Base-by-base conservation (phyloP, 30 jellyfish, hydroid and myxozoan species). In the Pelagia noctiluca region DNA sequence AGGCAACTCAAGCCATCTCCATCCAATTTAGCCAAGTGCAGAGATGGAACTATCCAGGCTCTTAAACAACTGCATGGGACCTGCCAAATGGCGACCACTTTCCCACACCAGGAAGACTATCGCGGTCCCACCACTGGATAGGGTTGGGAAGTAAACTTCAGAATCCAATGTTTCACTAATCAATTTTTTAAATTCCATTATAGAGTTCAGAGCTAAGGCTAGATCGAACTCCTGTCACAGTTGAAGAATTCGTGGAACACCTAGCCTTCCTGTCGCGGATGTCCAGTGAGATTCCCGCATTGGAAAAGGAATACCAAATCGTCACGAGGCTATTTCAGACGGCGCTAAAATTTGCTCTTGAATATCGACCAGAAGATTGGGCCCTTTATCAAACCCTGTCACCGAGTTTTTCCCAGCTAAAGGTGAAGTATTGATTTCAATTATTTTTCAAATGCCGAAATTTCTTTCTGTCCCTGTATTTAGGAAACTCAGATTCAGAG, bases 191-290 rank as follows among this genome's bases (percentile, higher is more conserved):
- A 3, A 13, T 28, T 13, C 63, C 23, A n/a, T 7, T 33, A 1
- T 50, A 90, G 97, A 81, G 69, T 29, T 65, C 95, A 13, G 93
- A 76, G 63, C 69, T 67, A 49, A 90, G 86, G 32, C 85, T 90
- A 16, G 86, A 68, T 12, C 49, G 92, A 48, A 57, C 50, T 18
- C 92, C 89, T 18, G 67, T 54, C 13, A 78, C 78, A 19, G 95
- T 90, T 21, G 97, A 83, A 53, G 97, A 90, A 28, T 82, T 82
- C 54, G 97, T 84, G 16, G 95, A 83, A 42, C 97, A 90, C 61
- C 42, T 90, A 19, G 82, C 90, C 7, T 90, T 70, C 80, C 71
- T 90, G 16, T 62, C 89, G 1, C 75, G 73, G 54, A 29, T 84
- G 52, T 69, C 90, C 11, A 75, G 54, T 47, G 96, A 90, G 24